Evolutionary conservation across 2,888 invertebrate genomes (phyloP).

Genomic region (Furcula furcula): DNA sequence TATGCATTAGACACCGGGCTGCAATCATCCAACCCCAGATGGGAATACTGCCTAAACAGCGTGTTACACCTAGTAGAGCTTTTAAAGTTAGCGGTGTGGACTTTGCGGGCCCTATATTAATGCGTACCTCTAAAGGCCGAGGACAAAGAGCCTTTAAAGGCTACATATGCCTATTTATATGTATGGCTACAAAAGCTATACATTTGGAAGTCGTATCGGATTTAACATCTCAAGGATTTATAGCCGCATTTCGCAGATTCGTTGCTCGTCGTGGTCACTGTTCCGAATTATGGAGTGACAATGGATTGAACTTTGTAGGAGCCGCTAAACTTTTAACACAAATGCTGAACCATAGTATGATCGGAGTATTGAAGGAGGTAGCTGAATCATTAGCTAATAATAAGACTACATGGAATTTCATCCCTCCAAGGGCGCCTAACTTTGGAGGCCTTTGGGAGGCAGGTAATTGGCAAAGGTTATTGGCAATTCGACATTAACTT

Average conservation of each 20-base stretch:
- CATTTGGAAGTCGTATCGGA: conserved; percentile 9
- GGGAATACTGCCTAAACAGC: not conserved
- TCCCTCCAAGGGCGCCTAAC: conserved; percentile 9
- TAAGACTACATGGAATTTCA: conserved; percentile 9
- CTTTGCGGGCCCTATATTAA: conserved; percentile 3
- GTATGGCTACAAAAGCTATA: conserved; percentile 6
- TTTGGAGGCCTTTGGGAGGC: conserved; percentile 12
- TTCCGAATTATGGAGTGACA: conserved; percentile 6
- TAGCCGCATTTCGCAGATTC: conserved; percentile 10
- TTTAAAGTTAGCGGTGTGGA: conserved; percentile 5
- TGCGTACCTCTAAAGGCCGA: not conserved
- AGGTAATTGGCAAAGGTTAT: conserved; percentile 6
- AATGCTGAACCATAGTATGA: conserved; percentile 6
- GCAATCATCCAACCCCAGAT: not conserved
- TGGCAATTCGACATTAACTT: conserved; percentile 5
- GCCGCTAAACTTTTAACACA: conserved; percentile 6
- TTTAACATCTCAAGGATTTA: conserved; percentile 9
- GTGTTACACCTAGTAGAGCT: not conserved
- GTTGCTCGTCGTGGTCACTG: conserved; percentile 3
- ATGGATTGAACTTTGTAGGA: conserved; percentile 11
- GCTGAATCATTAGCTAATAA: not conserved
- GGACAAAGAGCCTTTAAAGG: conserved; percentile 1
- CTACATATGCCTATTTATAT: conserved; percentile 3
- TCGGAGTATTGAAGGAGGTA: conserved; percentile 3
- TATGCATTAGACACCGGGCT: not conserved